Evolutionary conservation across 2,888 invertebrate species (phyloP).

Genomic region (Apoda limacodes): DNA sequence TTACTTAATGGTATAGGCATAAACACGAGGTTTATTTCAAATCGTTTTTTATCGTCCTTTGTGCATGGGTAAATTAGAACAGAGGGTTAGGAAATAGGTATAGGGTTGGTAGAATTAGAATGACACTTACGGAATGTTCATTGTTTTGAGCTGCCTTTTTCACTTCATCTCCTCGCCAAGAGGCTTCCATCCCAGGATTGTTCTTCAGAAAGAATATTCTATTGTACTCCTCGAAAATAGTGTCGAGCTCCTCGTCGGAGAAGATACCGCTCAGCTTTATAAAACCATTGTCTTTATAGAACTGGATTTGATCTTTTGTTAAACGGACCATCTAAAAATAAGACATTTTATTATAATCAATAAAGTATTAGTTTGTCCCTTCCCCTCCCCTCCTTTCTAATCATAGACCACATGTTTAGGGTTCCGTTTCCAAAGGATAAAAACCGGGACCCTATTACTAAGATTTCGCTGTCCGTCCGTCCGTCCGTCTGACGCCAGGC

Average conservation of each 20-base stretch:
- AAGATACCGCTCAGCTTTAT: conserved; percentile 46
- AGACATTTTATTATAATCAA: too few relatives aligned
- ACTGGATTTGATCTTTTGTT: conserved; percentile 40
- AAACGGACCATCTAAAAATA: conserved; percentile 31
- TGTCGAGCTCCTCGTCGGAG: conserved; percentile 39
- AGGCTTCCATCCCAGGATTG: conserved; percentile 44
- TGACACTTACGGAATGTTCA: conserved; percentile 15
- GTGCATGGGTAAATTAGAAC: not conserved
- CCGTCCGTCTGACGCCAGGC: too few relatives aligned
- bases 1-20: too few relatives aligned
- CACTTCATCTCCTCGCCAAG: conserved; percentile 51
- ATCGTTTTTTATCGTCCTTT: not conserved
- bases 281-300: conserved; percentile 53
- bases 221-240: conserved; percentile 47
- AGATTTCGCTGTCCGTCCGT: too few relatives aligned
- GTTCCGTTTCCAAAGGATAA: too few relatives aligned
- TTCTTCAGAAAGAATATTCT: conserved; percentile 45
- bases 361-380: too few relatives aligned
- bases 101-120: not conserved
- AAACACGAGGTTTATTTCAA: not conserved
- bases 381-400: too few relatives aligned
- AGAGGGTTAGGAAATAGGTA: not conserved
- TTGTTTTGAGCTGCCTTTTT: conserved; percentile 25
- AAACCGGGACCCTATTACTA: too few relatives aligned
- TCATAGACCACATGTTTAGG: too few relatives aligned